Evolutionary conservation across 2,888 invertebrate species (phyloP), one percentile per base, ranked within the genome.

Genomic region (Pycnomerus fuliginosus): DNA sequence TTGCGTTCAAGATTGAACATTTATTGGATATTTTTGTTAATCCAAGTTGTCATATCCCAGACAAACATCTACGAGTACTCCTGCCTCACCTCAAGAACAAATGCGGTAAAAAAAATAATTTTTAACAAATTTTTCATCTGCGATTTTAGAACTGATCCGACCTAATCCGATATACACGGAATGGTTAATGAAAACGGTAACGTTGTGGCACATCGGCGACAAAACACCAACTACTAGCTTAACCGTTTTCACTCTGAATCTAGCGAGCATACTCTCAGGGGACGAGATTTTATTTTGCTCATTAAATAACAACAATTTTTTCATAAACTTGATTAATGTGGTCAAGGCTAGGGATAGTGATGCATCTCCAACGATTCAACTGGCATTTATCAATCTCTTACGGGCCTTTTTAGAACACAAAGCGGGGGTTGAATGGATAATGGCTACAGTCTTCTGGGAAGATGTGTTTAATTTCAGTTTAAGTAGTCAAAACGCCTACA

Each of bases 401-500:
- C 65, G 77, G 8, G 72, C 80, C 4, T 71, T 85, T 16, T 71
- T 82, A 3, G 71, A 73, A 23, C 85, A 87, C 60, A 73, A 74
- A 48, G 74, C 80, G 2, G 88, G 88, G 0, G 65, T 83, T 17
- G 71, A 75, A 16, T 88, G 84, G 81, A 71, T 87, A 2, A 72
- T 80, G 10, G 70, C 78, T 42, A 75, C 73, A 44, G 80, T 76
- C n/a, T 68, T 76, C 8, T 89, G 88, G 87, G 77, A 75, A 45
- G 76, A 81, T 54, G 77, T 86, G 16, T 68, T 86, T 2, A 74
- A 74, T 42, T 77, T 82, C 32, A 82, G 81, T 44, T 78, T 82
- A 55, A 74, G 79, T 37, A 82, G 80, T 64, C 80, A 82, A 47
- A 88, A 87, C 0, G 74, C 87, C 22, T 88, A 87, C 60, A 80